Evolutionary conservation across 2,888 invertebrate species (phyloP).

Genomic region (Plusia festucae): DNA sequence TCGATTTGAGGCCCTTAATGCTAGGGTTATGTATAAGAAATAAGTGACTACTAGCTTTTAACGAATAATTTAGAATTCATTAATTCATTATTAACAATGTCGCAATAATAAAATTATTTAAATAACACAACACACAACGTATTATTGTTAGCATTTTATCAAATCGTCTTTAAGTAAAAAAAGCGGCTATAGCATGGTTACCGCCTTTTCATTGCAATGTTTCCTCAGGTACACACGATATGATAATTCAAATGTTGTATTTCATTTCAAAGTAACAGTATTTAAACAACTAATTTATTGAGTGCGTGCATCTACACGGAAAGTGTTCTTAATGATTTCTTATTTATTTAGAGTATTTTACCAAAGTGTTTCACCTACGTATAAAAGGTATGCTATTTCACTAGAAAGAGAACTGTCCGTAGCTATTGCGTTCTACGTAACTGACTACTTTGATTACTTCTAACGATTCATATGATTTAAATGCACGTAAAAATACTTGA

Average conservation of each 20-base stretch:
- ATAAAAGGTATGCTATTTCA: not conserved
- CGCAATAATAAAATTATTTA: not conserved
- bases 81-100: not conserved
- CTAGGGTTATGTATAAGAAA: not conserved
- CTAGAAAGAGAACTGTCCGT: not conserved
- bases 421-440: not conserved
- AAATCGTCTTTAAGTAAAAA: no score
- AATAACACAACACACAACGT: no score
- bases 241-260: not conserved
- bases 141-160: no score
- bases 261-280: not conserved
- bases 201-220: not conserved
- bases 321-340: not conserved
- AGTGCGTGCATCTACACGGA: not conserved
- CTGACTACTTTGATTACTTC: no score
- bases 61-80: no score
- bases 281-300: slow-evolving; percentile 4
- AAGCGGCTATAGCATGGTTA: no score
- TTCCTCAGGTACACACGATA: not conserved
- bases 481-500: no score
- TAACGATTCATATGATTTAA: no score
- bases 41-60: not conserved
- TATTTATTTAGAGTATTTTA: not conserved
- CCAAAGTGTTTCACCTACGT: not conserved
- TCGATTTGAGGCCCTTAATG: not conserved